Conservation (phyloP, 2,797 vertebrate species). For the Anisognathus igniventris region DNA sequence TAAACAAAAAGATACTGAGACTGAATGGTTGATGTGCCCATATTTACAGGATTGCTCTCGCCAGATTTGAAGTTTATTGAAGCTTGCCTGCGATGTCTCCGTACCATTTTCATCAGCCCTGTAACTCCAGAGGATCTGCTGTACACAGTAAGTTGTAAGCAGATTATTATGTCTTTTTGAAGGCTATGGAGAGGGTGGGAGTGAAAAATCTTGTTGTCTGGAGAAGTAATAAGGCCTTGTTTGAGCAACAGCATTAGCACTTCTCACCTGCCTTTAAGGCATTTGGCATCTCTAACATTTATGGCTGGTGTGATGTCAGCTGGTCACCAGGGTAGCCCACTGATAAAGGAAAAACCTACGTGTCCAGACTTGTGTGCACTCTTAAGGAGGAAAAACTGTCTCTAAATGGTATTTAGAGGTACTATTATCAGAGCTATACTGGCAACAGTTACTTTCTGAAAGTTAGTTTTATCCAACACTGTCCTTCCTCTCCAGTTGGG, state of each 20-base stretch:
- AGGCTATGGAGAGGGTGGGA: not conserved
- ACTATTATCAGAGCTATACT: not conserved
- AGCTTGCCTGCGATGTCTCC: conserved; percentile 94
- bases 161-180: not conserved
- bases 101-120: conserved; percentile 95
- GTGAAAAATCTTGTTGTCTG: not conserved
- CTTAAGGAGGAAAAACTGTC: not conserved
- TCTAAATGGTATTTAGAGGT: not conserved
- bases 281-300: not conserved
- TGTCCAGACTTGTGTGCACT: not conserved
- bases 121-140: conserved; percentile 97
- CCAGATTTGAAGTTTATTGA: conserved; percentile 94
- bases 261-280: not conserved
- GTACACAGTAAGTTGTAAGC: conserved; percentile 86
- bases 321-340: not conserved
- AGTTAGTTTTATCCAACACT: not conserved
- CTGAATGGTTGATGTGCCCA: not conserved
- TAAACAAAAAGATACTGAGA: not conserved
- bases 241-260: not conserved
- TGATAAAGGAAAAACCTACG: not conserved
- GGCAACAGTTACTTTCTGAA: not conserved
- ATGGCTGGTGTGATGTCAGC: not conserved
- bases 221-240: not conserved
- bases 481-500: not conserved
- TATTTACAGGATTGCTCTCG: conserved; percentile 84